phyloP scores from a whole-genome alignment of 2,888 invertebrate genomes.

The Aricia artaxerxes region DNA sequence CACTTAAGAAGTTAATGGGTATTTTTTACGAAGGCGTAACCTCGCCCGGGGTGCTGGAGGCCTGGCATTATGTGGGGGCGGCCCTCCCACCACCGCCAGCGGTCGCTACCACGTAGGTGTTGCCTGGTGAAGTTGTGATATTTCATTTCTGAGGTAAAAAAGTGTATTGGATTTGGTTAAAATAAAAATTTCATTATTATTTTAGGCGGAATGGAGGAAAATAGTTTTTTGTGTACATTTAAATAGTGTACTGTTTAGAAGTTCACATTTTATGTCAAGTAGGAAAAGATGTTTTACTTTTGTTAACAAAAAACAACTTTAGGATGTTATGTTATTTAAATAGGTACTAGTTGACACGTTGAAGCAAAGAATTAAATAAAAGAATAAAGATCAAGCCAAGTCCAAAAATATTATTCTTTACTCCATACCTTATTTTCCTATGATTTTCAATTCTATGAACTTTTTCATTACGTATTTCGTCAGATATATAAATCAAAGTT shows the following conservation, averaged over 20 bases:
- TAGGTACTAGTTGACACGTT: no score
- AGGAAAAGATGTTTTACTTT: no score
- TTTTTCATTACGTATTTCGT: background rate
- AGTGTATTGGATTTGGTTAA: background rate
- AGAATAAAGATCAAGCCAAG: background rate
- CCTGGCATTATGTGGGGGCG: constrained; percentile 50
- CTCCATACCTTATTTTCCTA: background rate
- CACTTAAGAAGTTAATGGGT: constrained; percentile 26
- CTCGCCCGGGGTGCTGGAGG: constrained; percentile 45
- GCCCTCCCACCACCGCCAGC: constrained; percentile 49
- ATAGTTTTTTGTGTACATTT: background rate
- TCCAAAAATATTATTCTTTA: background rate
- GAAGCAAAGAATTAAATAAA: no score
- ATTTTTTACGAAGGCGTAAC: constrained; percentile 45
- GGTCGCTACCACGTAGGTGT: constrained; percentile 43
- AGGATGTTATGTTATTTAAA: no score
- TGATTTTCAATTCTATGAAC: background rate
- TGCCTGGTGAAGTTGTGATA: background rate
- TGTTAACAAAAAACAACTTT: no score
- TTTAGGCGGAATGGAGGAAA: background rate
- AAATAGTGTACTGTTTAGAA: no score
- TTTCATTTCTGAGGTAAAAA: background rate
- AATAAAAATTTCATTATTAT: background rate
- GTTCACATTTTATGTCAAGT: no score
- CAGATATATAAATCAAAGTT: background rate